Evolutionary conservation across 1,140 invertebrate species (phyloP), one percentile per base, ranked within the genome.

Genomic region (Globodera ellingtonae): DNA sequence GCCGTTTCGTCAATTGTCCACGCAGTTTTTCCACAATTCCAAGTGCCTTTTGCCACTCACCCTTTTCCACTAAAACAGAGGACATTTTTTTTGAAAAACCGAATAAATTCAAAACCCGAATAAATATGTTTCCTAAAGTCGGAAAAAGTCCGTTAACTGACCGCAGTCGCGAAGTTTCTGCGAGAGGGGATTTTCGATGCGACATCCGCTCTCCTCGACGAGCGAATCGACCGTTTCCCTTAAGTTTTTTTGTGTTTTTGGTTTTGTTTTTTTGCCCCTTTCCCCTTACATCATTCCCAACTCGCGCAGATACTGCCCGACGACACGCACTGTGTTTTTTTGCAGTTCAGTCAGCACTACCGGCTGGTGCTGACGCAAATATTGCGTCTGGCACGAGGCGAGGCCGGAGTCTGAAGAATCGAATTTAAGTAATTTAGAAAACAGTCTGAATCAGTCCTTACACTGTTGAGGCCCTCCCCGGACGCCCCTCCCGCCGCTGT

Each of bases 121-220:
- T 48, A 35, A 2, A 2, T 3, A 1, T 46, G 1, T 67, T 4
- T 44, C 66, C 18, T 44, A 13, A 67, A 67, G 0, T 3, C 6
- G 15, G 18, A 67, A 52, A 52, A 52, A 9, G 50, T 7, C 10
- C 10, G 7, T 52, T 13, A 7, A 70, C 67, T 44, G 15, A 70
- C 67, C 67, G 67, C 4, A 70, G 8, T 67, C 75, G 10, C 75
- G 62, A 47, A 77, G 65, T 77, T 47, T 62, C 56, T 62, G 48
- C 18, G 75, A 77, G 18, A 77, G 24, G 10, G 81, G 65, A 79
- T 86, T 81, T 75, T 85, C 84, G 24, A 85, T 84, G 46, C 85
- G 82, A 72, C 85, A 86, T 46, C 84, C 84, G 65, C 70, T 84
- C 67, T 85, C 84, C 50, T 84, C 84, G 10, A 86, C 85, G 9